phyloP scores from a whole-genome alignment of 2,888 invertebrate species.

The Oscheius sp. region DNA sequence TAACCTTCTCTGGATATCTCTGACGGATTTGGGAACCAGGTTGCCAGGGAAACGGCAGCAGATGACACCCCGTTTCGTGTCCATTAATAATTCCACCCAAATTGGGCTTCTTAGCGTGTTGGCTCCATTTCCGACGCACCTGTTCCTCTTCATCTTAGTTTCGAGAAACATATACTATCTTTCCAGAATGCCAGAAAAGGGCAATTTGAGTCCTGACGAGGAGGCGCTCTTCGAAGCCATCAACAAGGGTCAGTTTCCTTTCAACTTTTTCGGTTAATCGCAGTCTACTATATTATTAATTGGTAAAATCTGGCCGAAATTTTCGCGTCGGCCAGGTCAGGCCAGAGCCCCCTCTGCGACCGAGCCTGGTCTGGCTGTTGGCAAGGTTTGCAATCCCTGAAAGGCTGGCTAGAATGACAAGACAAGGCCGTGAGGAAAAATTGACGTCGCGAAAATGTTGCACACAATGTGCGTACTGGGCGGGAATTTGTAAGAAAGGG shows the following conservation, averaged over 20 bases:
- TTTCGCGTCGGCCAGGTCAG: no score
- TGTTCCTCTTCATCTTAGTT: not conserved
- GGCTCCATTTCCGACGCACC: not conserved
- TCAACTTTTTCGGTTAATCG: not conserved
- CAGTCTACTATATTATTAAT: no score
- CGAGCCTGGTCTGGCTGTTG: no score
- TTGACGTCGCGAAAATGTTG: no score
- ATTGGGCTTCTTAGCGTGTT: not conserved
- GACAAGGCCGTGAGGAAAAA: no score
- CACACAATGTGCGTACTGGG: no score
- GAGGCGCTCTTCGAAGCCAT: slow-evolving; percentile 18
- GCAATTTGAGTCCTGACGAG: not conserved
- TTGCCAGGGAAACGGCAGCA: slow-evolving; percentile 7
- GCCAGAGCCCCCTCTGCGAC: no score
- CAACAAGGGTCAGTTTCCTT: slow-evolving; percentile 9
- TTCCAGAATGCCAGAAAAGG: no score
- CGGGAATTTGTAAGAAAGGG: no score
- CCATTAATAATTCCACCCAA: slow-evolving; percentile 1
- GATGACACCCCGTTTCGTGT: slow-evolving; percentile 9
- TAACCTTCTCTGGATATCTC: not conserved
- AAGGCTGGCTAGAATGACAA: no score
- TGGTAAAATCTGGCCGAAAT: no score
- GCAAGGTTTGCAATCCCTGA: no score
- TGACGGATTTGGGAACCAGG: not conserved
- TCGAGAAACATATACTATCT: not conserved